Percentiles rank a stretch among this genome's conserved stretches.
Conservation (phyloP, 2,797 vertebrate species). For the Neosilurus hyrtlii region DNA sequence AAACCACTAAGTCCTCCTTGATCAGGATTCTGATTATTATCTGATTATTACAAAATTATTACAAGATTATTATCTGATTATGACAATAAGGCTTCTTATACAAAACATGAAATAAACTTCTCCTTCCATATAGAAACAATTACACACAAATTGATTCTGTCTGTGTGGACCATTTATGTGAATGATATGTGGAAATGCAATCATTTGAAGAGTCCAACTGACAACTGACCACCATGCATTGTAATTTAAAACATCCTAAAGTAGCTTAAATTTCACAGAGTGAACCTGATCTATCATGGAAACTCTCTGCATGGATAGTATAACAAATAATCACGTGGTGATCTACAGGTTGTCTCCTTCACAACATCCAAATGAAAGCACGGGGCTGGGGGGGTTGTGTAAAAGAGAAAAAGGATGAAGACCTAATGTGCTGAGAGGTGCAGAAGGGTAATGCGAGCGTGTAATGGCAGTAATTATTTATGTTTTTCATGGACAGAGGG, state of each 20-base stretch:
- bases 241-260: not conserved
- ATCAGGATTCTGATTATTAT: too few species aligned
- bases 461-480: slow-evolving; percentile 53
- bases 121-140: too few species aligned
- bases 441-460: slow-evolving; percentile 42
- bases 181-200: too few species aligned
- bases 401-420: not conserved
- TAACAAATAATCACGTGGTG: not conserved
- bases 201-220: too few species aligned
- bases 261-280: not conserved
- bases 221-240: not conserved
- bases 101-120: too few species aligned
- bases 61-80: too few species aligned
- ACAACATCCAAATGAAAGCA: not conserved
- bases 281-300: slow-evolving; percentile 4
- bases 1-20: too few species aligned
- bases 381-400: not conserved
- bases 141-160: too few species aligned
- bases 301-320: slow-evolving; percentile 4
- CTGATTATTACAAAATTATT: too few species aligned
- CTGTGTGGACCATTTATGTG: too few species aligned
- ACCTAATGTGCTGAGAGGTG: slow-evolving; percentile 22
- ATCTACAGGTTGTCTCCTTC: not conserved
- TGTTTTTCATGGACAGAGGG: slow-evolving; percentile 45
- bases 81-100: too few species aligned